Evolutionary conservation across 2,888 invertebrate species (phyloP), one percentile per base, ranked within the genome.

Genomic region (Aplocera efformata): DNA sequence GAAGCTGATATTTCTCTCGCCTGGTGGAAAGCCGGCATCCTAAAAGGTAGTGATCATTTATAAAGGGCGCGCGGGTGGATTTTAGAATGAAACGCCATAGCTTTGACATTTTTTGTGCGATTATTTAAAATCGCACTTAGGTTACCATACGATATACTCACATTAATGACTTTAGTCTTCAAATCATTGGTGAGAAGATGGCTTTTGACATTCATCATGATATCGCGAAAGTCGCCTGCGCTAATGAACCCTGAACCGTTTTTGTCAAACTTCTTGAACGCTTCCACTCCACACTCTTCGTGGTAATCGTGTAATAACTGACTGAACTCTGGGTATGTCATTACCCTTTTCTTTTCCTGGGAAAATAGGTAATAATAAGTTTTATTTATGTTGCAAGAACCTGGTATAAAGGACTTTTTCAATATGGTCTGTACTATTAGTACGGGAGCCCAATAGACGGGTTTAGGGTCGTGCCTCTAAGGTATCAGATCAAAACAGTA

Each of bases 301-400:
- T 99, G 99, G 79, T 98, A 99, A 78, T 99, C 99, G 91, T 99
- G 98, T 35, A 99, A 91, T 78, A 99, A 95, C 89, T 99, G 99
- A 66, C 97, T 97, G 91, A 99, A 99, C 79, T 99, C 99, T 17
- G 93, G 91, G 82, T 99, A 99, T 24, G 93, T 94, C 51, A 99
- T 96, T 61, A 95, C 89, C 34, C 98, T 91, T 65, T 95, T 93
- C 79, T 96, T 97, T 62, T 98, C 95, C 45, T 45, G 36, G n/a
- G 31, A 25, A 30, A 17, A 17, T 17, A 17, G 3, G 5, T 17
- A 17, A 17, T 3, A 3, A 17, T n/a, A n/a, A n/a, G n/a, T n/a
- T n/a, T n/a, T n/a, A n/a, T n/a, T n/a, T n/a, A n/a, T n/a, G n/a
- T n/a, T n/a, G n/a, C n/a, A n/a, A n/a, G n/a, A n/a, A n/a, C n/a